These are phyloP conservation scores for Hafferia zeledoni DNA, from an alignment of 2,797 vertebrate genomes.

Conservation along the genomic window DNA sequence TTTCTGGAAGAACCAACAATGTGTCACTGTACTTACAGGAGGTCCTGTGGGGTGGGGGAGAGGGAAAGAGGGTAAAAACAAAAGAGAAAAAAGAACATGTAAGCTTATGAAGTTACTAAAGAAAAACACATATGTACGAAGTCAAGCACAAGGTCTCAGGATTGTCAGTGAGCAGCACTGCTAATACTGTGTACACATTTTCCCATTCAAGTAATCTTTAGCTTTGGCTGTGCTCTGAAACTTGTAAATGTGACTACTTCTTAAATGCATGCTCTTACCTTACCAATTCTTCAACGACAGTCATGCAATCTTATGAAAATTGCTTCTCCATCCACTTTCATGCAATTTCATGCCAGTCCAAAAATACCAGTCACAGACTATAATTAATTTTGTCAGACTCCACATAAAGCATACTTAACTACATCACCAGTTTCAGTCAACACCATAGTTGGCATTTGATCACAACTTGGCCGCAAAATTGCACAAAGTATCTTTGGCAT, in stretches of 20 bases:
- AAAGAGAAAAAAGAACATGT: constrained; percentile 47
- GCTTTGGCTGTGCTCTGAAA: background rate
- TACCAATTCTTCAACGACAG: background rate
- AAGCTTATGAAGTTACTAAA: constrained; percentile 3
- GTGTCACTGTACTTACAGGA: constrained; percentile 91
- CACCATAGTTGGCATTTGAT: background rate
- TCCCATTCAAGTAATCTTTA: background rate
- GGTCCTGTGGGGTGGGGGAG: constrained; percentile 83
- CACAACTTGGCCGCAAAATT: constrained; percentile 39
- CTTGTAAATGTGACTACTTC: background rate
- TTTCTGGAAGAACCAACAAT: constrained; percentile 62
- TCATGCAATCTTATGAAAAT: constrained; percentile 22
- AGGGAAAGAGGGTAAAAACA: background rate
- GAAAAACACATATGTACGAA: constrained; percentile 4
- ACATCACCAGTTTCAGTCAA: constrained; percentile 31
- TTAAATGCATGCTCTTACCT: background rate
- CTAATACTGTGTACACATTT: background rate
- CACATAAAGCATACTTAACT: background rate
- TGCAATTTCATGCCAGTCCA: constrained; percentile 29
- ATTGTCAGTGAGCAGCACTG: background rate
- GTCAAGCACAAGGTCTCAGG: background rate
- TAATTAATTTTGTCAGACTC: background rate
- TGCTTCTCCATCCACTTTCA: constrained; percentile 9
- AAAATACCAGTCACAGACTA: background rate
- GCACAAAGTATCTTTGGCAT: constrained; percentile 42